Evolutionary conservation across 2,888 invertebrate genomes (phyloP), one percentile per base, ranked within the genome.

Genomic region (Lasius fuliginosus): DNA sequence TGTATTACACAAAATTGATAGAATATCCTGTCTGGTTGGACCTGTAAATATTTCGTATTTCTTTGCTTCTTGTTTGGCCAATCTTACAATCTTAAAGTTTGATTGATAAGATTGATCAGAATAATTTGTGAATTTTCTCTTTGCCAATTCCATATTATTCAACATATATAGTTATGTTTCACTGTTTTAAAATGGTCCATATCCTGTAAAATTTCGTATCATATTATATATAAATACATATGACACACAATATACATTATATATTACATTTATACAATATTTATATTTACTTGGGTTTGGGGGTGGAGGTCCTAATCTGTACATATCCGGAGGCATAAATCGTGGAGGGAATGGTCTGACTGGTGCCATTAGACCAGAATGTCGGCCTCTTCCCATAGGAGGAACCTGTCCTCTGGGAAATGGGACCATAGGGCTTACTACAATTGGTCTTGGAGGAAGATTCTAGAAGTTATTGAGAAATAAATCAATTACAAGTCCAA

Each of bases 371-470:
- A 90, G 79, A 58, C 87, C 36, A 62, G 88, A 86, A 68, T 91
- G 92, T 40, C 91, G 79, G 67, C 87, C 85, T 58, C 90, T 87
- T 62, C 88, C 86, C 5, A 88, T 64, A 36, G 89, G 79, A 11
- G 89, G 87, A 64, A 92, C 76, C n/a, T 87, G 93, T 11, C 88
- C 88, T 42, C 91, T 88, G 23, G 23, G 23, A 33, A 92, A 85
- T 30, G 89, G 89, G 53, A 93, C 85, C 83, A 92, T 87, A 3
- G 90, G 92, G 23, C 89, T 85, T 56, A 92, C 84, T 87, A 93
- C 90, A n/a, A 92, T 89, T 3, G 92, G 93, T 68, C 93, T 89
- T 3, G 89, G 89, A 33, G 88, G 88, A 53, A 90, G 91, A 76
- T 84, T 85, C 89, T 91, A 65, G 8, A 30, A 67, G 5, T 79